Conservation (phyloP, 2,797 vertebrate genomes). For the Gambelia wislizenii region DNA sequence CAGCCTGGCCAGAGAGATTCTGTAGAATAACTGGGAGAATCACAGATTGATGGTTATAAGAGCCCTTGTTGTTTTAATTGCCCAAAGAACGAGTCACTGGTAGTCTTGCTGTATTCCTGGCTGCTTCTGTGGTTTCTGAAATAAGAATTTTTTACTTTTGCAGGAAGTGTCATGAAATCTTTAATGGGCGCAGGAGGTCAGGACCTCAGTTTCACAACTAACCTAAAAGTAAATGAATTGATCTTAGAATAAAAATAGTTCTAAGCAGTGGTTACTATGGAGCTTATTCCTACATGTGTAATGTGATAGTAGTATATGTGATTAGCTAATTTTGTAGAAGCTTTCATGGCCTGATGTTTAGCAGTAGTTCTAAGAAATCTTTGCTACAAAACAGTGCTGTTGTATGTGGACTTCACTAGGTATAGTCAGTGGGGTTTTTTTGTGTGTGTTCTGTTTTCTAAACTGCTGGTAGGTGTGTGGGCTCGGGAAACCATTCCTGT, state of each 20-base stretch:
- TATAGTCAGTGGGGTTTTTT: constrained; percentile 46
- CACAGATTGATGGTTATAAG: not conserved
- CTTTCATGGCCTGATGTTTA: constrained; percentile 62
- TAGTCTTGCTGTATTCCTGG: constrained; percentile 1
- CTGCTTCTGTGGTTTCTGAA: constrained; percentile 66
- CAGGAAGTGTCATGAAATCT: constrained; percentile 64
- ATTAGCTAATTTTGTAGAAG: constrained; percentile 55
- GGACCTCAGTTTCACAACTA: constrained; percentile 62
- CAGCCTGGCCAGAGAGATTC: not conserved
- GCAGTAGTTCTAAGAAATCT: constrained; percentile 47
- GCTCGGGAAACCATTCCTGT: constrained; percentile 90
- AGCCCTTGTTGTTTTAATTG: not conserved
- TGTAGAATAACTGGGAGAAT: not conserved
- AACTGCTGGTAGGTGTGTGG: constrained; percentile 87
- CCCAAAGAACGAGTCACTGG: constrained; percentile 15
- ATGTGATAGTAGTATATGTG: constrained; percentile 64
- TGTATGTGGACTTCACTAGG: constrained; percentile 7
- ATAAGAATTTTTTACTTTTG: constrained; percentile 72
- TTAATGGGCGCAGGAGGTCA: constrained; percentile 60
- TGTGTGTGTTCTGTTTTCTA: constrained; percentile 24
- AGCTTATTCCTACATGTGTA: constrained; percentile 52
- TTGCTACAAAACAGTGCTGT: constrained; percentile 19
- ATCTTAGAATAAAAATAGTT: constrained; percentile 57
- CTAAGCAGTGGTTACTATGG: constrained; percentile 15
- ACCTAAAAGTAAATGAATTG: constrained; percentile 60